Evolutionary conservation across 1,140 invertebrate species (phyloP), one percentile per base, ranked within the genome.

Genomic region (Drosophila asahinai): DNA sequence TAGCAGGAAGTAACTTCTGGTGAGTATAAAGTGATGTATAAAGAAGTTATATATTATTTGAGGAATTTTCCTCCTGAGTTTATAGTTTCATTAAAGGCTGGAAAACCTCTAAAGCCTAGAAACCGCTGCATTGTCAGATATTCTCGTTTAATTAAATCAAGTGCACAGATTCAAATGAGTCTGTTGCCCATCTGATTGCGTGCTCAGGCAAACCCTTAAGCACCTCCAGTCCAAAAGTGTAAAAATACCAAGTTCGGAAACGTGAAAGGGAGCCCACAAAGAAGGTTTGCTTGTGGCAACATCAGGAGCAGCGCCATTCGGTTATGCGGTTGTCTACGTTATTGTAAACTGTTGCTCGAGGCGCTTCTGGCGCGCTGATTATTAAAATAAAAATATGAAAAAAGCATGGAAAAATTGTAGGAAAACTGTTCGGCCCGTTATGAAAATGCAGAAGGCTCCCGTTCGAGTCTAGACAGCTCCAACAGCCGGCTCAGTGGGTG

Each of bases 271-370:
- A 71, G 42, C 67, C 66, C 66, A 40, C 52, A 58, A 72, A 42
- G 59, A 73, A 59, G 51, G 52, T 59, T 58, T 57, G 45, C 52
- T 57, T 57, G 65, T 25, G 68, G 68, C 68, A 72, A 72, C 68
- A 72, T 71, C 66, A 40, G 68, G 43, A 68, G 51, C 65, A 45
- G 40, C 68, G 52, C 60, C 74, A 61, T 77, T 77, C 60, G 48
- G 49, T 60, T 51, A 51, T 77, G 73, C 33, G 55, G 73, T 38
- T 66, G 33, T 63, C 40, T 62, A 52, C 22, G 48, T 65, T 66
- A 19, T 66, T 70, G 73, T 47, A 68, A 77, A 43, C 74, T 77
- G 74, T 77, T 67, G 74, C 74, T 55, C 52, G 6, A 19, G 54
- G 55, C 55, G 51, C 64, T 72, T 67, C 30, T 73, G 72, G 25